Evolutionary conservation across 2,888 invertebrate species (phyloP).

Genomic region (Chirona hameri): DNA sequence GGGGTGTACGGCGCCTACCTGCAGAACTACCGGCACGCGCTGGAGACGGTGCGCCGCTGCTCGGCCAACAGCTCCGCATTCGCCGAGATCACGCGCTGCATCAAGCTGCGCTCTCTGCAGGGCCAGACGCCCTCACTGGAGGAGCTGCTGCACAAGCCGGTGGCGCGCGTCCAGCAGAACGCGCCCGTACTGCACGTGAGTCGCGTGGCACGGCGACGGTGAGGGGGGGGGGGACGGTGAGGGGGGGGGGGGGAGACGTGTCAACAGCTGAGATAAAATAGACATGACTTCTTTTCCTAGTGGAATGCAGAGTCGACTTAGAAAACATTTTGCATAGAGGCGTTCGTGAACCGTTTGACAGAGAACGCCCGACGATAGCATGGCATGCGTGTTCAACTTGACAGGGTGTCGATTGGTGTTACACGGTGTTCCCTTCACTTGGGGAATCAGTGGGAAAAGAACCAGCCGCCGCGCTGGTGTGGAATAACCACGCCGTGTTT

Average conservation of each 20-base stretch:
- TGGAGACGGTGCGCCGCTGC: conserved; percentile 82
- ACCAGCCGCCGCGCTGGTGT: too few relatives aligned
- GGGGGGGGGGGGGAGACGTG: conserved; percentile 47
- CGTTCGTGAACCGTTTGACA: too few relatives aligned
- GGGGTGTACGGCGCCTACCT: conserved; percentile 84
- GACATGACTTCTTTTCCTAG: too few relatives aligned
- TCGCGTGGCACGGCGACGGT: conserved; percentile 38
- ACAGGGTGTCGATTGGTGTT: too few relatives aligned
- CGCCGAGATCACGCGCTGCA: conserved; percentile 73
- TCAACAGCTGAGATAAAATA: conserved; percentile 30
- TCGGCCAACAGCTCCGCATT: conserved; percentile 76
- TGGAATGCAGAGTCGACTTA: too few relatives aligned
- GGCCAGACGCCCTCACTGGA: conserved; percentile 73
- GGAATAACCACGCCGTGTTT: conserved; percentile 53
- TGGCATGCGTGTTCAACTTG: too few relatives aligned
- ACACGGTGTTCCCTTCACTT: too few relatives aligned
- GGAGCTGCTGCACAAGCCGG: conserved; percentile 87
- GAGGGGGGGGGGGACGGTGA: too few relatives aligned
- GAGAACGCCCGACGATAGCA: too few relatives aligned
- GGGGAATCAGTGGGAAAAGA: too few relatives aligned
- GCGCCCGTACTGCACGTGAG: conserved; percentile 78
- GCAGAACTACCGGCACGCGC: conserved; percentile 86
- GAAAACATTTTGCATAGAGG: too few relatives aligned
- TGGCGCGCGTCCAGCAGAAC: conserved; percentile 88
- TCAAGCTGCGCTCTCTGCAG: conserved; percentile 57